Evolutionary conservation across 1,140 invertebrate species (phyloP), one percentile per base, ranked within the genome.

Genomic region (Drosophila busckii): DNA sequence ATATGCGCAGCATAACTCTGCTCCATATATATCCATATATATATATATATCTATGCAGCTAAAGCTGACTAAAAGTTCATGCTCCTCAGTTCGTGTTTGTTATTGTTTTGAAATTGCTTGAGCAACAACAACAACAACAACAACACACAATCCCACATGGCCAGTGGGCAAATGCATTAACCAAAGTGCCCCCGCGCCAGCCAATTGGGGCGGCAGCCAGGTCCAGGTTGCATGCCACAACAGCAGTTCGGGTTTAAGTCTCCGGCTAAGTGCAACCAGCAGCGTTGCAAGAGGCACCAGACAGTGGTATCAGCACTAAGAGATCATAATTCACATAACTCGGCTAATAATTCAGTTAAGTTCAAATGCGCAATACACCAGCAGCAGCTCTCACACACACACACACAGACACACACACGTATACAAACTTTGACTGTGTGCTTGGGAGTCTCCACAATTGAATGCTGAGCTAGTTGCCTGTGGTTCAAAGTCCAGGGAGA

Each of bases 341-440:
- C 49, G 75, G 76, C 75, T 82, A 82, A 82, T 82, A 82, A 82
- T 82, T 82, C 75, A 82, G 75, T 82, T 82, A 82, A 82, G 75
- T 61, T 82, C 65, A 82, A 82, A 82, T 82, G 75, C 45, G 64
- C 65, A 82, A 58, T 60, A 61, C 66, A 75, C 49, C 41, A 54
- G 44, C 52, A 61, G 52, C 23, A 55, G 40, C 25, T 37, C 34
- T 48, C 32, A 58, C 13, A 32, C 9, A 34, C 32, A 22, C 42
- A 40, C 19, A 38, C 32, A 19, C 8, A 1, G 34, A 19, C 23
- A 56, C 15, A 32, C 10, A 12, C 23, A 16, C 25, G 3, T 13
- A 29, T 9, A 48, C 19, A 9, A 26, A 46, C 16, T n/a, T n/a
- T n/a, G n/a, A n/a, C n/a, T n/a, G n/a, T n/a, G n/a, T n/a, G n/a